Percentiles rank a stretch among this genome's conserved stretches.
phyloP scores from a whole-genome alignment of 2,113 vertebrate genomes.

The Smithornis capensis region DNA sequence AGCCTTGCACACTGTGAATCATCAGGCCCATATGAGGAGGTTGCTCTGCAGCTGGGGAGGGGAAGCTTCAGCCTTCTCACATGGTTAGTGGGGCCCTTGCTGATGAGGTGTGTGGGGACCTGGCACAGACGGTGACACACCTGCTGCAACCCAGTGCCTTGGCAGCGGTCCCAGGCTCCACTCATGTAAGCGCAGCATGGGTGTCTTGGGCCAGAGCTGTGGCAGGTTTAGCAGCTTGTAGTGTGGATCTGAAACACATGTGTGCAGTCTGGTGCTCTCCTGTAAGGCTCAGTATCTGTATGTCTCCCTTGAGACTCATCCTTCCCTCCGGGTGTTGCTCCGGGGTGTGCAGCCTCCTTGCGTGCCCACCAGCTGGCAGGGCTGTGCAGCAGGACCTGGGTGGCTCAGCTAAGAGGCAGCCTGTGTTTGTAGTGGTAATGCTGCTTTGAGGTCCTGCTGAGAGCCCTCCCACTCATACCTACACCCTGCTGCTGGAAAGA shows the following conservation, averaged over 20 bases:
- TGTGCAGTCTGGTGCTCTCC: neutral
- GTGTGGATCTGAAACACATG: rapidly evolving
- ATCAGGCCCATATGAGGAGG: neutral
- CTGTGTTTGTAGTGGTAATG: neutral
- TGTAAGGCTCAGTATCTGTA: neutral
- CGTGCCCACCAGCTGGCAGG: neutral
- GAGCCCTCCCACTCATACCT: neutral
- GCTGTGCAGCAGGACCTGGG: rapidly evolving
- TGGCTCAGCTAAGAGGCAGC: neutral
- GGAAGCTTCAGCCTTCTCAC: neutral
- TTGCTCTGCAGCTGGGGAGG: neutral
- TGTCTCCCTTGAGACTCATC: neutral
- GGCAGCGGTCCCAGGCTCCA: neutral
- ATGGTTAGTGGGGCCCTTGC: rapidly evolving
- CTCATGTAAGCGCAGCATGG: rapidly evolving
- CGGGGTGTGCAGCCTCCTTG: neutral
- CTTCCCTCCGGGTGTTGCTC: neutral
- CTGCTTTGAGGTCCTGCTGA: neutral
- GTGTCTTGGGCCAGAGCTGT: neutral
- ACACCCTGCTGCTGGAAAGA: neutral
- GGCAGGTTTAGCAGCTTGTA: neutral
- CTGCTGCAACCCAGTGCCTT: neutral
- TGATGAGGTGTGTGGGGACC: rapidly evolving
- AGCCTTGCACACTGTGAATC: neutral
- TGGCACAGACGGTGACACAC: rapidly evolving